These are phyloP conservation scores for Muschampia plurimacula DNA, from an alignment of 2,888 invertebrate species.

Conservation along the genomic window DNA sequence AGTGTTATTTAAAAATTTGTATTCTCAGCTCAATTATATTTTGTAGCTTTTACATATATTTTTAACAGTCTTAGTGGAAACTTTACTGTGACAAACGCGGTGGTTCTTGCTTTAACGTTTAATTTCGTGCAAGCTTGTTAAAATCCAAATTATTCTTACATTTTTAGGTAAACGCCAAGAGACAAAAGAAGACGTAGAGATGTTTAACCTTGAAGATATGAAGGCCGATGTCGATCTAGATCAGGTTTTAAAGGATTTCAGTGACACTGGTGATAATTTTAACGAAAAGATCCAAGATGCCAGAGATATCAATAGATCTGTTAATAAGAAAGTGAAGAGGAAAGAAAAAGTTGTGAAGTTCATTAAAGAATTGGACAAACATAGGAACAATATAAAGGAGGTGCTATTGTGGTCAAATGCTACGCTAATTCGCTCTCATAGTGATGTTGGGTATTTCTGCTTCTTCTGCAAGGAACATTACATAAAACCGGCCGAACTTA, in stretches of 20 bases:
- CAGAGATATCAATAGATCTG: background rate
- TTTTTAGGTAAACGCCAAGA: slow-evolving; percentile 36
- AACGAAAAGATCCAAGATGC: background rate
- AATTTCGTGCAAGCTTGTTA: slow-evolving; percentile 12
- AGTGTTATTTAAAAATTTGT: too few relatives aligned
- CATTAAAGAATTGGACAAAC: slow-evolving; percentile 38
- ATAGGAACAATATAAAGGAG: slow-evolving; percentile 44
- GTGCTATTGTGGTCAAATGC: slow-evolving; percentile 55
- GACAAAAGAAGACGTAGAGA: slow-evolving; percentile 19
- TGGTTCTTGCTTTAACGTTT: slow-evolving; percentile 1
- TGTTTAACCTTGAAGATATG: background rate
- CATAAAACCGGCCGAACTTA: slow-evolving; percentile 50
- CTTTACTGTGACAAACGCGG: too few relatives aligned
- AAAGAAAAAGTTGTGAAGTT: slow-evolving; percentile 2
- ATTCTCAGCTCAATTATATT: too few relatives aligned
- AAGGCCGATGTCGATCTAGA: slow-evolving; percentile 21
- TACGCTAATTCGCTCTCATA: slow-evolving; percentile 50
- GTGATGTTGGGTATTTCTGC: slow-evolving; percentile 49
- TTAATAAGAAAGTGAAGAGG: background rate
- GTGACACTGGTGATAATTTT: background rate
- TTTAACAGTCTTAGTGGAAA: too few relatives aligned
- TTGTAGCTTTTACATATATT: too few relatives aligned
- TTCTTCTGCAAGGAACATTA: slow-evolving; percentile 54
- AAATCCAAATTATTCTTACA: slow-evolving; percentile 30
- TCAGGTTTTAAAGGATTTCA: slow-evolving; percentile 1